A percentile compares a stretch with the other conserved stretches of the same genome.
Conservation (phyloP, 2,113 vertebrate genomes). For the Chionis minor region DNA sequence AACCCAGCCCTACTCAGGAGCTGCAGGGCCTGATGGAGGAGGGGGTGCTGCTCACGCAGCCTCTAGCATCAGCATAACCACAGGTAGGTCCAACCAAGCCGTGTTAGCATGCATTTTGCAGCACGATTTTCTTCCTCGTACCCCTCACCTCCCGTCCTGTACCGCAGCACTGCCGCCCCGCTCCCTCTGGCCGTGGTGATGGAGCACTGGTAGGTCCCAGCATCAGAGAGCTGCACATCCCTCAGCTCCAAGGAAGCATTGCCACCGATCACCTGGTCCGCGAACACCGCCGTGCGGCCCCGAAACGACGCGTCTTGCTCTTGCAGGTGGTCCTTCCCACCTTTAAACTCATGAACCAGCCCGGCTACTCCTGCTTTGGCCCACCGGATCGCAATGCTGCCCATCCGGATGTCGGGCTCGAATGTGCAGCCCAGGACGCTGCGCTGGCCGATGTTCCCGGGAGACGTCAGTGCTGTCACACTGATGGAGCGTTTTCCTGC, state of each 20-base stretch:
- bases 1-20: not conserved
- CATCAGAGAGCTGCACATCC: constrained; percentile 55
- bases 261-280: constrained; percentile 53
- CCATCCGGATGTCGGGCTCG: constrained; percentile 23
- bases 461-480: not conserved
- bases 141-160: constrained; percentile 74
- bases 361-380: constrained; percentile 58
- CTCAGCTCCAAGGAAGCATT: constrained; percentile 73
- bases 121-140: not conserved
- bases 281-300: constrained; percentile 58
- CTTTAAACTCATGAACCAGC: constrained; percentile 66
- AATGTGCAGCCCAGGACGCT: constrained; percentile 70
- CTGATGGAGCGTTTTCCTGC: constrained; percentile 56
- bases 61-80: not conserved
- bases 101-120: rapidly evolving
- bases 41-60: rapidly evolving
- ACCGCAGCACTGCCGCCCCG: constrained; percentile 41
- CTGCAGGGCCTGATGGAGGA: not conserved
- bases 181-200: constrained; percentile 70
- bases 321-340: constrained; percentile 57
- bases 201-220: constrained; percentile 64
- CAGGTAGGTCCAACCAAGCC: not conserved
- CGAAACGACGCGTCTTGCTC: constrained; percentile 40
- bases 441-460: constrained; percentile 53
- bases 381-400: constrained; percentile 68